Evolutionary conservation across 2,113 vertebrate species (phyloP).

Genomic region (Callaeas wilsoni): DNA sequence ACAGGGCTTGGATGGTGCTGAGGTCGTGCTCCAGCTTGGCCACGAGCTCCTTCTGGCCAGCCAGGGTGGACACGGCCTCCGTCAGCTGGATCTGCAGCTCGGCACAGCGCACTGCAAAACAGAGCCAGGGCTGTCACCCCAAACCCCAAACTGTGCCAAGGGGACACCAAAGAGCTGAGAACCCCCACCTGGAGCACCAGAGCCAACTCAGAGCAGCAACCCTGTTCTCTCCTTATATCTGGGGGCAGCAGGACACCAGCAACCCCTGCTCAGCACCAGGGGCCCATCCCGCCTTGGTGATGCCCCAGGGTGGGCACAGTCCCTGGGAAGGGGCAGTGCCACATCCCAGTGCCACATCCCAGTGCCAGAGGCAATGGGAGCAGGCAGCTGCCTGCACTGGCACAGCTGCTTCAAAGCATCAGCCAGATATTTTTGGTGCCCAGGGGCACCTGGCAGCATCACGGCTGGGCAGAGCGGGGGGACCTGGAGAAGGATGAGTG

Average conservation of each 20-base stretch:
- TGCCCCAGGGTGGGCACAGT: neutral
- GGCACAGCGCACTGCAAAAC: constrained; percentile 79
- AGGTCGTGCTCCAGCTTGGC: constrained; percentile 91
- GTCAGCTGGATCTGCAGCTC: constrained; percentile 86
- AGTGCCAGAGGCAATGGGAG: fast-evolving
- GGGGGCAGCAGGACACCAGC: neutral
- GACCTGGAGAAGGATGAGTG: neutral
- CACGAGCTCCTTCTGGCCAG: constrained; percentile 89
- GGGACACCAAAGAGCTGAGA: fast-evolving
- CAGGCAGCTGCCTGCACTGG: neutral
- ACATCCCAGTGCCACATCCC: no score
- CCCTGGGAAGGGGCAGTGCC: neutral
- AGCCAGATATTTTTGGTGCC: neutral
- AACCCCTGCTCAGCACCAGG: neutral
- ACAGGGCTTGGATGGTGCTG: constrained; percentile 87
- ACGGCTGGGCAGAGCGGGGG: neutral
- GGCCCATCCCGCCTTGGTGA: neutral
- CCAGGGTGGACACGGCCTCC: constrained; percentile 71
- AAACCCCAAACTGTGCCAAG: fast-evolving
- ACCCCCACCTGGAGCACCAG: fast-evolving
- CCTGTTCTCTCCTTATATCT: fast-evolving
- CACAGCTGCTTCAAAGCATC: neutral
- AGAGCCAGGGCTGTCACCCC: neutral
- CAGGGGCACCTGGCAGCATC: neutral
- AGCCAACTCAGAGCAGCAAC: neutral